Evolutionary conservation across 1,140 invertebrate genomes (phyloP).

Genomic region (Paraescarpia echinospica): DNA sequence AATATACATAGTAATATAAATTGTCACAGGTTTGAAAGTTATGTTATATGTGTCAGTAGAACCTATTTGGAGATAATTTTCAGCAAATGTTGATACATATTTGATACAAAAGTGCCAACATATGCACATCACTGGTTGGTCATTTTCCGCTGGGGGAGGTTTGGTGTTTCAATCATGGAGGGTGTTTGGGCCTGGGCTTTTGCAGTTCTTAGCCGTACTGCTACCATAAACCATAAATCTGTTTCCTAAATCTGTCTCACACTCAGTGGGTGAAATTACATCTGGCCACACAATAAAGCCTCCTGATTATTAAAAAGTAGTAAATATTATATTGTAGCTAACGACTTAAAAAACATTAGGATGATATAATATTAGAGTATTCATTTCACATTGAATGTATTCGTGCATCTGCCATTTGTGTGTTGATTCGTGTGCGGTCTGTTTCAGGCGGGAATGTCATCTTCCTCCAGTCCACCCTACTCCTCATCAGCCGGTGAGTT

Average conservation of each 20-base stretch:
- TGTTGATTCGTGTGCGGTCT: background rate
- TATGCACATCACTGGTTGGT: background rate
- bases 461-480: background rate
- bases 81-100: background rate
- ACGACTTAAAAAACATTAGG: too few species aligned
- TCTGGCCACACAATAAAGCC: too few species aligned
- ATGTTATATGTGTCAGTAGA: background rate
- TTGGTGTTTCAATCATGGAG: background rate
- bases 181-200: background rate
- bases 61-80: background rate
- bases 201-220: too few species aligned
- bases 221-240: too few species aligned
- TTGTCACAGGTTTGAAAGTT: background rate
- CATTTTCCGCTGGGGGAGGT: background rate
- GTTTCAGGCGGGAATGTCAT: background rate
- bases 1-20: background rate
- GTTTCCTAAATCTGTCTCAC: too few species aligned
- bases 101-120: background rate
- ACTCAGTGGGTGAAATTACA: too few species aligned
- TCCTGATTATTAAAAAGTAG: too few species aligned
- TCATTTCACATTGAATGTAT: background rate
- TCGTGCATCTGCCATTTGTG: background rate
- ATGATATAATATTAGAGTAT: too few species aligned
- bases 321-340: too few species aligned
- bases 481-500: background rate